Conservation (phyloP, 2,888 invertebrate genomes). For the Eupithecia inturbata region DNA sequence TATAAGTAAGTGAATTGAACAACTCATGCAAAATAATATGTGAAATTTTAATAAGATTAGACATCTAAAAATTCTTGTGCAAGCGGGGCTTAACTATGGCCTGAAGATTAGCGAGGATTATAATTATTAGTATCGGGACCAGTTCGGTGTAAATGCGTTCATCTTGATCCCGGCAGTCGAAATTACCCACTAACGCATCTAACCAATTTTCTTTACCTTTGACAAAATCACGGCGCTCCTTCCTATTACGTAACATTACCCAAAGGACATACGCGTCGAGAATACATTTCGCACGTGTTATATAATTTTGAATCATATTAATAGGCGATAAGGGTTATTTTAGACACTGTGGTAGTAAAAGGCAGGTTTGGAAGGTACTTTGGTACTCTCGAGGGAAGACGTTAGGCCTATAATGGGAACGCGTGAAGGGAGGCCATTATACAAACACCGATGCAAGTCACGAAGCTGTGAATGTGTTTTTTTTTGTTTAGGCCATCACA, state of each 20-base stretch:
- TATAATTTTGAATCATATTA: conserved; percentile 70
- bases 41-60: too few species aligned
- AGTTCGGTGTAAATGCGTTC: conserved; percentile 8
- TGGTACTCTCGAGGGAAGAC: conserved; percentile 64
- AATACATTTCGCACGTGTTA: conserved; percentile 63
- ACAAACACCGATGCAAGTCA: conserved; percentile 41
- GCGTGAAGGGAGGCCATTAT: conserved; percentile 44
- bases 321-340: conserved; percentile 70
- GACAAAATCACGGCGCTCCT: conserved; percentile 79
- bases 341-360: conserved; percentile 56
- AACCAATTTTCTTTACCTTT: conserved; percentile 84
- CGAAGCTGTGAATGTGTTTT: conserved; percentile 38
- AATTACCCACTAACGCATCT: conserved; percentile 76
- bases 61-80: too few species aligned
- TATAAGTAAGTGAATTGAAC: too few species aligned
- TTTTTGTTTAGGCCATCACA: conserved; percentile 33
- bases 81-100: too few species aligned
- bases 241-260: conserved; percentile 83
- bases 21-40: too few species aligned
- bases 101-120: neutral
- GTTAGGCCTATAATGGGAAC: conserved; percentile 70
- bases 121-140: neutral
- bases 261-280: conserved; percentile 78
- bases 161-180: conserved; percentile 58
- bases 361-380: conserved; percentile 60